A percentile compares a stretch with the other conserved stretches of the same genome.
Evolutionary conservation across 2,113 vertebrate species (phyloP).

Genomic region (Dolichallabes microphthalmus): DNA sequence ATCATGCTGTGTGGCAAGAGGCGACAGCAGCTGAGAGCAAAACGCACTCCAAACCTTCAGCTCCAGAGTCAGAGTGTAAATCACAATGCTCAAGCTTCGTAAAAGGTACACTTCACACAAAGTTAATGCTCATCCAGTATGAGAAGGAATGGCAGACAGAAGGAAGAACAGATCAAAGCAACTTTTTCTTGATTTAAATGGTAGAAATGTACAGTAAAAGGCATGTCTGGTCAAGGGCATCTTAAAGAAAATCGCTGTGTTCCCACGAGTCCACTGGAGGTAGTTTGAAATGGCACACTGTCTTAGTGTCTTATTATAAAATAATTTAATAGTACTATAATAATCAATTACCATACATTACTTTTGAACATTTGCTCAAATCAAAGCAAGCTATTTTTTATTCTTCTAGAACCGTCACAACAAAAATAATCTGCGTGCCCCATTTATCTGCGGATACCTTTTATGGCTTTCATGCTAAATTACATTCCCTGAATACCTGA

Average conservation of each 20-base stretch:
- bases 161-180: neutral
- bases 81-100: neutral
- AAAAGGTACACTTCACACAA: neutral
- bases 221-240: neutral
- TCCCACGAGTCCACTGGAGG: neutral
- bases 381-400: no score
- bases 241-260: neutral
- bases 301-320: no score
- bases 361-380: neutral
- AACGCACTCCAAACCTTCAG: neutral
- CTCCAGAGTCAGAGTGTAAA: slow-evolving; percentile 21
- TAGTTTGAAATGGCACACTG: neutral
- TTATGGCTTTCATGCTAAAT: slow-evolving; percentile 7
- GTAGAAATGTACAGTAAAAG: neutral
- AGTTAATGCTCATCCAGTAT: neutral
- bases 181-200: neutral
- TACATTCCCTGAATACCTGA: neutral
- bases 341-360: no score
- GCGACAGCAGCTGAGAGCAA: slow-evolving; percentile 67
- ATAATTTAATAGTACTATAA: no score
- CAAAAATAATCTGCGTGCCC: neutral
- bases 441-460: neutral
- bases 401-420: neutral
- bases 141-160: neutral
- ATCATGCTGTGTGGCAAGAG: slow-evolving; percentile 66